A percentile compares a stretch with the other conserved stretches of the same genome.
Conservation (phyloP, 2,797 vertebrate genomes). For the Malurus splendens region DNA sequence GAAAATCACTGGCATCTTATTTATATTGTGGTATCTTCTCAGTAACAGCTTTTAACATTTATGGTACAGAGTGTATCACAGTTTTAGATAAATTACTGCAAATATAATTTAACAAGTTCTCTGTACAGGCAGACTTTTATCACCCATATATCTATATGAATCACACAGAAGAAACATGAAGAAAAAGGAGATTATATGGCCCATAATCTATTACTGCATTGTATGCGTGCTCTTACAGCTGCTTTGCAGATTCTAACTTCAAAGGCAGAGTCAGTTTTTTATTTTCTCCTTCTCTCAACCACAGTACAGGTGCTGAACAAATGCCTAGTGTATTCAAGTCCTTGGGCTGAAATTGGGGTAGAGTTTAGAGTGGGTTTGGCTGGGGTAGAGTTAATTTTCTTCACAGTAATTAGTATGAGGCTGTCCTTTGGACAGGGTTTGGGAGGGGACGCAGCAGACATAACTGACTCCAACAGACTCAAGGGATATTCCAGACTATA, state of each 20-base stretch:
- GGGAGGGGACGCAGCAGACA: rapidly evolving
- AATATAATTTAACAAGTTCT: neutral
- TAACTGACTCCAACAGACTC: neutral
- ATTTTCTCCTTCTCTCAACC: neutral
- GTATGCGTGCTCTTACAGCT: neutral
- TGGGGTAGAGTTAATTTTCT: neutral
- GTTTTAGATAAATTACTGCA: neutral
- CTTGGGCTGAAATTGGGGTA: neutral
- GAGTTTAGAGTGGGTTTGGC: neutral
- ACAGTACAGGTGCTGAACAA: neutral
- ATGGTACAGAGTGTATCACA: neutral
- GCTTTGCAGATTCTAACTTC: neutral
- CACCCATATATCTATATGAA: neutral
- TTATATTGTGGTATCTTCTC: neutral
- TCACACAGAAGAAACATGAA: neutral
- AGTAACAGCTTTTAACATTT: neutral
- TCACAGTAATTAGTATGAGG: neutral
- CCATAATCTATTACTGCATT: neutral
- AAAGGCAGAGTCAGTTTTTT: neutral
- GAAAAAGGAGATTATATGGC: neutral
- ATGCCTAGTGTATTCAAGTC: neutral
- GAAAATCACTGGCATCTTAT: neutral
- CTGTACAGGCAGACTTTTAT: neutral
- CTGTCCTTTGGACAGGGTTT: neutral
- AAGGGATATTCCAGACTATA: neutral